Base-by-base conservation (phyloP, 2,888 invertebrate species). In the Pedicia rivosa region DNA sequence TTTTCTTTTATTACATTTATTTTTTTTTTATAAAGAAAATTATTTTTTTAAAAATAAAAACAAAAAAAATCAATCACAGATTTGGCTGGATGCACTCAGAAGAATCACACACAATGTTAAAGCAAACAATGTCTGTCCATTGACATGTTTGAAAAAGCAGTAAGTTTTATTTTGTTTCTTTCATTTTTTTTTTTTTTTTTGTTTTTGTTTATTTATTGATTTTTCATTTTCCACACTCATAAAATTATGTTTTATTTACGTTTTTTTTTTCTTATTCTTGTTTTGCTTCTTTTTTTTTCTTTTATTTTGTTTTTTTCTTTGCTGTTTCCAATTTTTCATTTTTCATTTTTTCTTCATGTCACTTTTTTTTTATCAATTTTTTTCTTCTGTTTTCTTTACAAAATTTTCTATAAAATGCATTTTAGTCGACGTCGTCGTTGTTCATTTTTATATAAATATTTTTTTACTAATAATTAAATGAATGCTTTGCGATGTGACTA, bases 81-180 rank as follows among this genome's bases (percentile, higher is more conserved):
- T 76, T 59, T 98, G 97, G 97, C 76, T 94, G 68, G 81, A 87
- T 62, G 90, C 84, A 47, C 72, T 98, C 53, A 74, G 95, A 64
- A 74, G 75, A 65, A 88, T 97, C 62, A 92, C 97, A 44, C 92
- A 94, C 72, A 97, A 95, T 70, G 91, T 90, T 55, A 97, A 95
- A 73, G 92, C 92, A 53, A 94, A 92, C 74, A 97, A 98, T 73
- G 80, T 94, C 54, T 97, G 95, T 64, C 95, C 98, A 39, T 87
- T 92, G 82, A 95, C 92, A 52, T 91, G 92, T 67, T 78, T 98
- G 51, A 88, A 86, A 68, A 98, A 98, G 72, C 97, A 98, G 97
- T 98, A 80, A 88, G 94, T 88, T 43, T 15, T 27, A 13, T 25
- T 13, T 22, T 17, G 12, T 15, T 15, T 28, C 30, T 30, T 19